These are phyloP conservation scores for Rhipidura dahli DNA, from an alignment of 2,113 vertebrate species.

Conservation along the genomic window DNA sequence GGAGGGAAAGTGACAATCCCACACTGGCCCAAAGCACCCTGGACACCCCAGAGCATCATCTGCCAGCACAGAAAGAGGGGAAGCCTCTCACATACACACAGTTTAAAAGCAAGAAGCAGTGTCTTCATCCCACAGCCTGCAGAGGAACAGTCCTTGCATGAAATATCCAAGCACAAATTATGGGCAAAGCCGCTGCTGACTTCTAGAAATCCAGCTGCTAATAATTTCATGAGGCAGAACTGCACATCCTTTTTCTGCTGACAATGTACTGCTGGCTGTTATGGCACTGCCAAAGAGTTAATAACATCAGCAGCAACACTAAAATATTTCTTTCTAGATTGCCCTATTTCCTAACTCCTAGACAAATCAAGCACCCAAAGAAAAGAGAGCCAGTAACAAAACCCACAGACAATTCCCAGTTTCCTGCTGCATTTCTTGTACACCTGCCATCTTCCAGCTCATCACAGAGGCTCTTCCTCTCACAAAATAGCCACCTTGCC, in stretches of 20 bases:
- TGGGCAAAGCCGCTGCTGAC: not conserved
- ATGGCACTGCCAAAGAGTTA: not conserved
- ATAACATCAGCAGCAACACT: not conserved
- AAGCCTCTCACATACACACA: fast-evolving
- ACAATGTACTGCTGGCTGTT: not conserved
- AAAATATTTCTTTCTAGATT: not conserved
- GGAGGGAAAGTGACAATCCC: not conserved
- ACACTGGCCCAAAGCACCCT: not conserved
- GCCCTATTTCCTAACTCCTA: not conserved
- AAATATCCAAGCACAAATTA: not conserved
- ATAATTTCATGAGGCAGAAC: not conserved
- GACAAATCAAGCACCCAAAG: constrained; percentile 11
- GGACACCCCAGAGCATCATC: not conserved
- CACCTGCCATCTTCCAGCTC: constrained; percentile 63
- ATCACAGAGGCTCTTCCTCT: constrained; percentile 55
- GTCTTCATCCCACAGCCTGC: not conserved
- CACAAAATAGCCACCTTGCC: constrained; percentile 14
- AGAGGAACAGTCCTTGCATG: not conserved
- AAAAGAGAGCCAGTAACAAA: constrained; percentile 6
- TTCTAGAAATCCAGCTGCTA: constrained; percentile 1
- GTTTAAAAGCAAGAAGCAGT: not conserved
- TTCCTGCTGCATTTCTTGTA: constrained; percentile 46
- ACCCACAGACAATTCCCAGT: constrained; percentile 25
- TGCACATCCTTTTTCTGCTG: not conserved
- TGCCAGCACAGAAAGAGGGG: not conserved